Base-by-base conservation (phyloP, 2,113 vertebrate genomes). In the Illadopsis cleaveri region DNA sequence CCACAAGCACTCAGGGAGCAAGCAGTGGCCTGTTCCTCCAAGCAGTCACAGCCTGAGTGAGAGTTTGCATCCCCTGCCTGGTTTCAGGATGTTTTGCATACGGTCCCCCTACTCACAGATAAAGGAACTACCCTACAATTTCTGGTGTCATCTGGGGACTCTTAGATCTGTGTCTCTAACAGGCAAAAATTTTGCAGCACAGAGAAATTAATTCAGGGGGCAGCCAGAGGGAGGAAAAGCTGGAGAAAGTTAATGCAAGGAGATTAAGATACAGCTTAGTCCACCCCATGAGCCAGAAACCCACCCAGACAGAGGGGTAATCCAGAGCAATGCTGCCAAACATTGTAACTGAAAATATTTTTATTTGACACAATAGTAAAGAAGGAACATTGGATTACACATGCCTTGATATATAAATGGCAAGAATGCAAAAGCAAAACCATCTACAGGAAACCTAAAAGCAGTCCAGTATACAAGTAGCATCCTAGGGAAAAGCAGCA, bases 261-360 rank as follows among this genome's bases (percentile, higher is more conserved):
- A 69, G 21, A 25, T 24, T 40, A 61, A 38, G 10, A 37, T 37
- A 78, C 4, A 10, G 23, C 47, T 10, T n/a, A 45, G 24, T 35
- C 25, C 19, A 66, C 24, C 24, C 31, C 64, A 35, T 48, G 54
- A 81, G 37, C 23, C 51, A 70, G 69, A 85, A 88, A 69, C 37
- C 17, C 27, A 65, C 11, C 6, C 23, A 62, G 40, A 18, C 6
- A 6, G n/a, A 58, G 8, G 2, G 40, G 21, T 16, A 79, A 82
- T 66, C 62, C 64, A 93, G 76, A 45, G 79, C 78, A 96, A 93
- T 31, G 78, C 88, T 93, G 93, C 51, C 81, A 93, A 86, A 91
- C n/a, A 0, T 79, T 62, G 33, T 97, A 96, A 92, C 84, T 89
- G 96, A 98, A 98, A 97, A 96, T 97, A 98, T 69, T 88, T 88